Evolutionary conservation across 2,888 invertebrate genomes (phyloP).

Genomic region (Dynastes maya): DNA sequence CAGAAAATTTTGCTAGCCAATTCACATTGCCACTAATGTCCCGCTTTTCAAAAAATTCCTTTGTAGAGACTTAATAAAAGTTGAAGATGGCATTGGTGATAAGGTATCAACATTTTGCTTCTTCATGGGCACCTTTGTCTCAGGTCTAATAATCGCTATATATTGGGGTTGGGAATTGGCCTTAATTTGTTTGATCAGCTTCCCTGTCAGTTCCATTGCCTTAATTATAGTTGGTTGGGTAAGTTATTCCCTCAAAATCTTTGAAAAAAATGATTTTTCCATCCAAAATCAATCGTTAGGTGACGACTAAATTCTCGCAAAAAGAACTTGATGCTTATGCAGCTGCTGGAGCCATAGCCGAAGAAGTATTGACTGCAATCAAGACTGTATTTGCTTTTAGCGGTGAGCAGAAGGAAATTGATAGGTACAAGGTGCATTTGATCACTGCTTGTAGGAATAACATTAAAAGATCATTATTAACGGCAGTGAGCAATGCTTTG

Average conservation of each 20-base stretch:
- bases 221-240: constrained; percentile 86
- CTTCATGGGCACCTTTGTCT: constrained; percentile 82
- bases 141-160: constrained; percentile 82
- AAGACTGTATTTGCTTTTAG: constrained; percentile 86
- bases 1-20: too few relatives aligned
- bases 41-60: neutral
- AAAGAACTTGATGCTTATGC: constrained; percentile 83
- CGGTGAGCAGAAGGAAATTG: constrained; percentile 82
- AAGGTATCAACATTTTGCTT: constrained; percentile 85
- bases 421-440: constrained; percentile 75
- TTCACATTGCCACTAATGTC: too few relatives aligned
- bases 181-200: constrained; percentile 83
- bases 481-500: constrained; percentile 80
- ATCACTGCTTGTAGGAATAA: constrained; percentile 78
- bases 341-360: constrained; percentile 83
- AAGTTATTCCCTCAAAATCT: constrained; percentile 58
- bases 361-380: constrained; percentile 83
- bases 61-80: constrained; percentile 81
- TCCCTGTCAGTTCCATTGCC: constrained; percentile 83
- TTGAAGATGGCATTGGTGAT: constrained; percentile 89
- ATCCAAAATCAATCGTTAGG: constrained; percentile 63
- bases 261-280: neutral
- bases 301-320: constrained; percentile 79
- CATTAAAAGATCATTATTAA: constrained; percentile 77
- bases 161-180: constrained; percentile 90